Percentiles rank a stretch among this genome's conserved stretches.
These are phyloP conservation scores for Hedychridium roseum DNA, from an alignment of 2,888 invertebrate species.

Conservation along the genomic window DNA sequence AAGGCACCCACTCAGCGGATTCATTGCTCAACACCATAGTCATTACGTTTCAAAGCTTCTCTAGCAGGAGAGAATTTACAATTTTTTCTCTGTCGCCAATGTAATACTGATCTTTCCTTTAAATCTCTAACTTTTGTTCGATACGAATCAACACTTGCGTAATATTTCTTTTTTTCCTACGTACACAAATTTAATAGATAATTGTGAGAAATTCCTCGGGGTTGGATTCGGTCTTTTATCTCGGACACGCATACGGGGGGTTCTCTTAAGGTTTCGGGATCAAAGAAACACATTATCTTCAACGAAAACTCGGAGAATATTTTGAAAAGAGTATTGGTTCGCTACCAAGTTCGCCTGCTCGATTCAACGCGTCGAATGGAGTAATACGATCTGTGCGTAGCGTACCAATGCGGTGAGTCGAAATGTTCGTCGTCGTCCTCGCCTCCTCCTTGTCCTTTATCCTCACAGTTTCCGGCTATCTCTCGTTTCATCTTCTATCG, in stretches of 20 bases:
- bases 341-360: conserved; percentile 36
- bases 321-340: conserved; percentile 57
- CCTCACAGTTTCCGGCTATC: background rate
- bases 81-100: too few relatives aligned
- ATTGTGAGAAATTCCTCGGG: background rate
- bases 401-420: conserved; percentile 48
- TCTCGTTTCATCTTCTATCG: background rate
- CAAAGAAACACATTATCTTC: conserved; percentile 56
- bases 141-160: background rate
- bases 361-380: conserved; percentile 12
- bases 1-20: conserved; percentile 60
- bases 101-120: conserved; percentile 4
- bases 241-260: conserved; percentile 59
- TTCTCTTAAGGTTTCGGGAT: conserved; percentile 34
- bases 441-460: too few relatives aligned
- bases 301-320: conserved; percentile 58
- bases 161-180: background rate
- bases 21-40: conserved; percentile 1
- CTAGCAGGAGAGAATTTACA: background rate
- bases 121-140: conserved; percentile 1
- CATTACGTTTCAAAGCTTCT: conserved; percentile 3
- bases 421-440: conserved; percentile 28
- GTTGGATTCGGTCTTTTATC: conserved; percentile 43
- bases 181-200: background rate
- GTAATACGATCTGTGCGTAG: conserved; percentile 31